phyloP scores from a whole-genome alignment of 2,113 vertebrate genomes.

The Aramus guarauna region DNA sequence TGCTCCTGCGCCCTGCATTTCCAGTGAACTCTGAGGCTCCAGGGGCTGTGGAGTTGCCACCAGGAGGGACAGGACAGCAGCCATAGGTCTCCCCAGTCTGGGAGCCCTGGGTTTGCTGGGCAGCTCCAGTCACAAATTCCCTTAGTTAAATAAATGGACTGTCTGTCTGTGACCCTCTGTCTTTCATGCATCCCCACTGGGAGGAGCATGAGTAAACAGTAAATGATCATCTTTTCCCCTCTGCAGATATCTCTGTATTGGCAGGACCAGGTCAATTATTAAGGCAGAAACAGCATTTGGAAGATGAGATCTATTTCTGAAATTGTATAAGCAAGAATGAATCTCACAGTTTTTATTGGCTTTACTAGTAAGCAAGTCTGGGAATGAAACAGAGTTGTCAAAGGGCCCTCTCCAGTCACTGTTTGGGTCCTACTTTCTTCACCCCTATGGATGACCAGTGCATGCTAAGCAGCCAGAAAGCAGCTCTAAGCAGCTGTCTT shows the following conservation, averaged over 20 bases:
- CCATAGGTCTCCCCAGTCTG: background rate
- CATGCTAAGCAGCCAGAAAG: background rate
- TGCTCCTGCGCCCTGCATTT: background rate
- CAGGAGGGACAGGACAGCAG: background rate
- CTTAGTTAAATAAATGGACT: background rate
- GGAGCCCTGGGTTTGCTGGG: background rate
- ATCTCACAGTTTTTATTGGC: background rate
- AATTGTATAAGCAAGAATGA: background rate
- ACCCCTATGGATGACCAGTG: background rate
- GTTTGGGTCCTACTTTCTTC: background rate
- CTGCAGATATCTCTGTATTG: background rate
- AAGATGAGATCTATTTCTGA: slow-evolving; percentile 21
- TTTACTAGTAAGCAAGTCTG: background rate
- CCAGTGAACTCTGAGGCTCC: background rate
- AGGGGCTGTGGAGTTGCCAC: background rate
- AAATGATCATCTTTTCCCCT: background rate
- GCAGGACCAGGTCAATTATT: background rate
- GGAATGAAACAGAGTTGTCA: background rate
- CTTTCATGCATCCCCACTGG: background rate
- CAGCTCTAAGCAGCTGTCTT: background rate
- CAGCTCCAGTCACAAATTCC: background rate
- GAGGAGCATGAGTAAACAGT: background rate
- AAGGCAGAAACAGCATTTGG: background rate
- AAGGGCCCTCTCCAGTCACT: background rate
- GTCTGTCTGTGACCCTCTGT: background rate